A percentile compares a stretch with the other conserved stretches of the same genome.
These are phyloP conservation scores for Anagrus nilaparvatae DNA, from an alignment of 1,140 invertebrate genomes.

Conservation along the genomic window DNA sequence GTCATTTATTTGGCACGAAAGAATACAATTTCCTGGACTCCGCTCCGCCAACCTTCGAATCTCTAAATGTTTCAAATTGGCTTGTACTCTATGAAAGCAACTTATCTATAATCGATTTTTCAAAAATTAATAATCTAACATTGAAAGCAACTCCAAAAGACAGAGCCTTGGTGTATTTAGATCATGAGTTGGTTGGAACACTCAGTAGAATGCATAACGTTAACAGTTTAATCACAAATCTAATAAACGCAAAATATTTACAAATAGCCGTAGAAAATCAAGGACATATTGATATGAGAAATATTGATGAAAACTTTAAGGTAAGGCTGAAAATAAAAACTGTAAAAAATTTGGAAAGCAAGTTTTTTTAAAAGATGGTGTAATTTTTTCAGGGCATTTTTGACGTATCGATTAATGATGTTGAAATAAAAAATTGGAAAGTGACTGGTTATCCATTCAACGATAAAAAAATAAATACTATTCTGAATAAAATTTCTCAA, in stretches of 20 bases:
- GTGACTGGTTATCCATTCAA: too few relatives aligned
- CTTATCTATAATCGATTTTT: constrained; percentile 41
- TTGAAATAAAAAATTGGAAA: too few relatives aligned
- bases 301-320: too few relatives aligned
- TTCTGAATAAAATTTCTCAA: too few relatives aligned
- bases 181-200: constrained; percentile 48
- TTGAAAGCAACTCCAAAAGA: constrained; percentile 54
- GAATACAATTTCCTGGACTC: constrained; percentile 12
- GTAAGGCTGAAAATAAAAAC: too few relatives aligned
- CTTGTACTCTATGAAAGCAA: constrained; percentile 61
- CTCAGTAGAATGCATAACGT: constrained; percentile 49
- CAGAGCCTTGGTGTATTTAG: constrained; percentile 61
- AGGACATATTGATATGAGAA: constrained; percentile 64
- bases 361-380: too few relatives aligned
- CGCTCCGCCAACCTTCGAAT: constrained; percentile 52
- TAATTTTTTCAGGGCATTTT: too few relatives aligned
- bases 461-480: too few relatives aligned
- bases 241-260: constrained; percentile 45
- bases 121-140: constrained; percentile 47
- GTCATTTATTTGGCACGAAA: constrained; percentile 22
- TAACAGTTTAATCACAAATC: constrained; percentile 42
- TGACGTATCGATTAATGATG: too few relatives aligned
- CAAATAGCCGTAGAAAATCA: constrained; percentile 73
- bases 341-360: constrained; percentile 10
- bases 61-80: constrained; percentile 48